Base-by-base conservation (phyloP, 2,797 vertebrate species). In the Macropus fuliginosus region DNA sequence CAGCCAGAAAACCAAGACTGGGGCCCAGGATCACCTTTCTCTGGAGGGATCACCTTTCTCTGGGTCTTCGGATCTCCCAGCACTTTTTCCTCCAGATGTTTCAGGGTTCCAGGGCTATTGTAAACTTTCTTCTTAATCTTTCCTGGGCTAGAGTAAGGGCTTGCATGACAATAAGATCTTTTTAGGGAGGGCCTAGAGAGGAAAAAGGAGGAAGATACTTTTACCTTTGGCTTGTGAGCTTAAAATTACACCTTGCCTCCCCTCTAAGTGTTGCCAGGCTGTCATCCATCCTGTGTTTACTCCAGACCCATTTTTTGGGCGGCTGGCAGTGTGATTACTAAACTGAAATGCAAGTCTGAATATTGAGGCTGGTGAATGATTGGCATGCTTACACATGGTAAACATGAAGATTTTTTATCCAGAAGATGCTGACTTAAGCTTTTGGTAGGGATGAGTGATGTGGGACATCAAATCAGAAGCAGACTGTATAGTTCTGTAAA, bases 381-480 rank as follows among this genome's bases (percentile, higher is more conserved):
- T 97, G 94, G 92, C 59, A 95, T 96, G 74, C 54, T 93, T 92
- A 95, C 89, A 96, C 95, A 16, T 8, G 92, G 95, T 91, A 94
- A 97, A 95, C 81, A 94, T 28, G 40, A 94, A 95, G 90, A 95
- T 89, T 92, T 98, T 92, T 97, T 96, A 97, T 96, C 93, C 24
- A 96, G 93, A 97, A 97, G 55, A 94, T 27, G n/a, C 29, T 97
- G 91, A 89, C 93, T 96, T 96, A 31, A 18, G 14, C 54, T 97
- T 95, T 56, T 96, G 55, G 66, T 90, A 57, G 2, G 91, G 93
- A 91, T 94, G 90, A 97, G 11, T 46, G 52, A 97, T 96, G 91
- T 56, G 8, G 12, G 4, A 81, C 92, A 91, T 95, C 93, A 98
- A 98, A 98, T 97, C 4, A 93, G 97, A 97, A 96, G 90, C 29